A percentile compares a stretch with the other conserved stretches of the same genome.
These are phyloP conservation scores for Zingel zingel DNA, from an alignment of 2,113 vertebrate genomes.

Conservation along the genomic window DNA sequence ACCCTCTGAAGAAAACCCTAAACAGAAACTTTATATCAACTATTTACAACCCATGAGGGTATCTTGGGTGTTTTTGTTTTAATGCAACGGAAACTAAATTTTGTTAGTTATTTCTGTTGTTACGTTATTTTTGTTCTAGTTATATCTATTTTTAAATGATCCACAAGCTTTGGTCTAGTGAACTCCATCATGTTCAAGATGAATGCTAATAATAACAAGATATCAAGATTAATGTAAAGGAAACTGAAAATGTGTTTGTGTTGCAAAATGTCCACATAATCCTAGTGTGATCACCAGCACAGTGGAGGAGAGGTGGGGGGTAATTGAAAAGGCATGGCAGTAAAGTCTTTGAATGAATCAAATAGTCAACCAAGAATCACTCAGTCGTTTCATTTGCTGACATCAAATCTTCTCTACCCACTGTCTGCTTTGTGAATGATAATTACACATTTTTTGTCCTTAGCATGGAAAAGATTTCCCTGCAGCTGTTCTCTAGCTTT, in stretches of 20 bases:
- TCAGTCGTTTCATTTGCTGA: constrained; percentile 42
- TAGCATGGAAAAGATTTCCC: constrained; percentile 21
- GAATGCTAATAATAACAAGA: constrained; percentile 22
- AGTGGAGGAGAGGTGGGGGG: background rate
- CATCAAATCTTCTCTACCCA: constrained; percentile 42
- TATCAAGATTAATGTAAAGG: background rate
- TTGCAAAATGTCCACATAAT: constrained; percentile 1
- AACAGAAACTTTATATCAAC: constrained; percentile 10
- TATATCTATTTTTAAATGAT: constrained; percentile 41
- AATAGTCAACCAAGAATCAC: constrained; percentile 46
- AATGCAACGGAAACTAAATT: constrained; percentile 1
- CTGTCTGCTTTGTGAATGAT: constrained; percentile 39
- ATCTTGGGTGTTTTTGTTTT: background rate
- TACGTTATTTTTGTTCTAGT: constrained; percentile 17
- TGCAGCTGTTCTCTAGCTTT: constrained; percentile 8
- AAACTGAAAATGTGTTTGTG: constrained; percentile 10
- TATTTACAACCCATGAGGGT: constrained; percentile 5
- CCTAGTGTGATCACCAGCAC: background rate
- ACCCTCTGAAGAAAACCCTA: background rate
- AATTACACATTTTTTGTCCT: constrained; percentile 32
- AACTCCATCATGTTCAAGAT: background rate
- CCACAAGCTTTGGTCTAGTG: constrained; percentile 4
- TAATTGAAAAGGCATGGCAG: constrained; percentile 45
- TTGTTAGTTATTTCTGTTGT: constrained; percentile 12
- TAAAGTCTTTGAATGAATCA: constrained; percentile 45